phyloP scores from a whole-genome alignment of 2,113 vertebrate species.

The Melozone crissalis region DNA sequence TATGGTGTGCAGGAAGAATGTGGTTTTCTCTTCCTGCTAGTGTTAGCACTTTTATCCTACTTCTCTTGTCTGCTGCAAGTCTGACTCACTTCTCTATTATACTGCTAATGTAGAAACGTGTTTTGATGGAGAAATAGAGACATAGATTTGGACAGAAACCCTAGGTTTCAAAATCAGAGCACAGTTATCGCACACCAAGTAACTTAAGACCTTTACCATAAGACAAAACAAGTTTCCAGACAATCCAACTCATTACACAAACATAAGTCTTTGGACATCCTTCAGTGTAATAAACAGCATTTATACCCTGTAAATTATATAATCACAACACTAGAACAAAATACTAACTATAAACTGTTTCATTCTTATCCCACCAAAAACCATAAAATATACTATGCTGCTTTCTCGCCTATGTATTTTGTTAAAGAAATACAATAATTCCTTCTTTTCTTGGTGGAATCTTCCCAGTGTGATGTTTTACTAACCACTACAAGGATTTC shows the following conservation, averaged over 20 bases:
- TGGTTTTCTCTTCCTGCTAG: background rate
- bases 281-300: background rate
- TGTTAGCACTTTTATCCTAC: background rate
- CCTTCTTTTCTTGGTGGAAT: background rate
- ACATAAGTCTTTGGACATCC: background rate
- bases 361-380: background rate
- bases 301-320: background rate
- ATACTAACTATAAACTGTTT: background rate
- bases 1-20: background rate
- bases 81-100: background rate
- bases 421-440: background rate
- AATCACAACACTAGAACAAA: background rate
- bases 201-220: background rate
- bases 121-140: background rate
- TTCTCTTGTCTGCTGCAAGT: background rate
- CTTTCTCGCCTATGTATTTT: background rate
- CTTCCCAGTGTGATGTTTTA: background rate
- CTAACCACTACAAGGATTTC: background rate
- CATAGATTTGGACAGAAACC: background rate
- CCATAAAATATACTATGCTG: no score
- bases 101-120: background rate
- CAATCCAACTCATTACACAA: background rate
- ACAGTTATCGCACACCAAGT: background rate
- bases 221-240: background rate
- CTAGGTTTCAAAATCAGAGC: background rate